phyloP scores from a whole-genome alignment of 37 sponge, comb jelly and placozoan species.

The Ephydatia muelleri region DNA sequence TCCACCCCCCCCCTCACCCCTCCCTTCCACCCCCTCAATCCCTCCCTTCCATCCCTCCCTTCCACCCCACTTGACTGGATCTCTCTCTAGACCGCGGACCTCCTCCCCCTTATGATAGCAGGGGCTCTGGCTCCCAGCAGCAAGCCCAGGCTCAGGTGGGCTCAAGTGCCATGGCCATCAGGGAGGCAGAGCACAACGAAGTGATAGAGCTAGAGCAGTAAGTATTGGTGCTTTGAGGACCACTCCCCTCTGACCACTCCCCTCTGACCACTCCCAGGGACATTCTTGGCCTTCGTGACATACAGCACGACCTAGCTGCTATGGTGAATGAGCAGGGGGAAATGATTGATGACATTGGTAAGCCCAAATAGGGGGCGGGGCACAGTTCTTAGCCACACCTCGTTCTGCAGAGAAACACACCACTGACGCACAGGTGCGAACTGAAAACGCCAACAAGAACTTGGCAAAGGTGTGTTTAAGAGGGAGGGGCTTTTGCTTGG shows the following conservation, averaged over 20 bases:
- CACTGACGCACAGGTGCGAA: constrained; percentile 13
- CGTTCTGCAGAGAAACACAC: constrained; percentile 6
- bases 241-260: too few species aligned
- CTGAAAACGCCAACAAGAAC: constrained; percentile 2
- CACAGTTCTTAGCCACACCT: neutral
- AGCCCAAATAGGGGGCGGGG: neutral
- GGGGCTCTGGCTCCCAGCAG: neutral
- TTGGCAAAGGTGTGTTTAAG: constrained; percentile 7
- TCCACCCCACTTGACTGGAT: neutral
- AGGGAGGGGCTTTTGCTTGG: too few species aligned
- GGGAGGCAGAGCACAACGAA: constrained; percentile 26
- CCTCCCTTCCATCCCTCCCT: neutral
- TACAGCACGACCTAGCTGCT: constrained; percentile 32
- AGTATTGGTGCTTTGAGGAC: neutral
- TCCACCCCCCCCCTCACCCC: neutral
- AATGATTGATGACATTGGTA: constrained; percentile 56
- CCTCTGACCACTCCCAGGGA: constrained; percentile 22
- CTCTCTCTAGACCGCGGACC: neutral
- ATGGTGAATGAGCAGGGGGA: constrained; percentile 64
- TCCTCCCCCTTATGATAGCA: neutral
- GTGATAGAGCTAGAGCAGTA: constrained; percentile 30
- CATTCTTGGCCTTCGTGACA: constrained; percentile 53
- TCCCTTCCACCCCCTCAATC: neutral
- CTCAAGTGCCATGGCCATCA: constrained; percentile 14
- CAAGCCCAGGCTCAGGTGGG: constrained; percentile 14